Conservation (phyloP, 2,797 vertebrate species). For the Myotis myotis region DNA sequence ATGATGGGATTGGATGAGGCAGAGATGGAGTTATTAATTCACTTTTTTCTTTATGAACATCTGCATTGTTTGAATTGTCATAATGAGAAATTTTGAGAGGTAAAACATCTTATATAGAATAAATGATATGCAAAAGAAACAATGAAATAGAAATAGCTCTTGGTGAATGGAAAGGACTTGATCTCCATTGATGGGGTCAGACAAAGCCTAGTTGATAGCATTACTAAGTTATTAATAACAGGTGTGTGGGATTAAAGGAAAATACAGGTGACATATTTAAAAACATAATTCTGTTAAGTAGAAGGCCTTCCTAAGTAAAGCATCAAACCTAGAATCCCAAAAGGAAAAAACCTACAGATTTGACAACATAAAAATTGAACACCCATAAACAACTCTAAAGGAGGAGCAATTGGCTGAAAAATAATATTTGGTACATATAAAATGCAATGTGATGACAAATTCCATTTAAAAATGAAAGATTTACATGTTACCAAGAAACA, state of each 20-base stretch:
- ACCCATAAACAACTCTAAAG: not conserved
- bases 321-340: not conserved
- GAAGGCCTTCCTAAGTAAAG: not conserved
- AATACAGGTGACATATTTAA: not conserved
- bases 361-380: constrained; percentile 8
- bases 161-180: not conserved
- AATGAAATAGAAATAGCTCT: not conserved
- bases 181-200: not conserved
- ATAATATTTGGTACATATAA: constrained; percentile 1
- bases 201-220: constrained; percentile 7
- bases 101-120: not conserved
- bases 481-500: not conserved
- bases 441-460: not conserved
- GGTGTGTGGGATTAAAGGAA: not conserved
- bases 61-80: not conserved
- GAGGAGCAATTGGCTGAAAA: not conserved
- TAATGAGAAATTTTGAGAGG: not conserved
- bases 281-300: not conserved
- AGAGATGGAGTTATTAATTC: not conserved
- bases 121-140: not conserved
- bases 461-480: not conserved
- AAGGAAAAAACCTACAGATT: constrained; percentile 9
- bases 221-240: not conserved
- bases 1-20: not conserved
- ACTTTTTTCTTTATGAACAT: constrained; percentile 22